Base-by-base conservation (phyloP, 2,113 vertebrate species). In the Micronycteris hirsuta region DNA sequence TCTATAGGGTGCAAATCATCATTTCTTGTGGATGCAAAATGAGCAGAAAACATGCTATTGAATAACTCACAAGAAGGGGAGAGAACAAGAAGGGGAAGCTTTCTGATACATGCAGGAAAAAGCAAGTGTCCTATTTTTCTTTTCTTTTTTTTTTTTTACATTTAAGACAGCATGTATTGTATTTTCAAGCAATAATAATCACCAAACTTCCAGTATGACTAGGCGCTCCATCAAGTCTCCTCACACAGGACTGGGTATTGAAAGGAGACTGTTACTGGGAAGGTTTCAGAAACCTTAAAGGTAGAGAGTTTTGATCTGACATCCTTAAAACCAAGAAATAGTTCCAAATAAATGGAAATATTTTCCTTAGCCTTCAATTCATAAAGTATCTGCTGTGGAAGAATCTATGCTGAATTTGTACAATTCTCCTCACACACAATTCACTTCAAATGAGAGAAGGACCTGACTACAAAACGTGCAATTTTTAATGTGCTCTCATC, bases 381-480 rank as follows among this genome's bases (percentile, higher is more conserved):
- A 71, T 77, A 94, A 82, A 89, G 26, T 16, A 84, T 63, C 65
- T 94, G 49, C 71, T 49, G 82, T 43, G 96, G 96, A 97, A 74
- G 31, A 92, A 85, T 86, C 76, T 92, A 11, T 24, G 47, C 17
- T n/a, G 70, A 45, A 17, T 1, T 26, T 33, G 28, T 3, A 33
- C 10, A n/a, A n/a, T 95, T 91, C 90, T n/a, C 68, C 90, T 74
- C 22, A 97, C 12, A 47, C 63, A n/a, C 81, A 94, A 91, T 97
- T 96, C 74, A 85, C 93, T 81, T 81, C 45, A 36, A 80, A 65
- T 56, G 56, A 88, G 54, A 65, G 17, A 28, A 49, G 28, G 61
- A n/a, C 74, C 14, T 76, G 58, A 70, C 71, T 78, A 88, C 58
- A 82, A 96, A 43, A 80, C 71, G 28, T 58, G 88, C 68, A 36